Percentiles rank a stretch among this genome's conserved stretches.
Conservation (phyloP, 2,797 vertebrate species). For the Sebastes jordani region DNA sequence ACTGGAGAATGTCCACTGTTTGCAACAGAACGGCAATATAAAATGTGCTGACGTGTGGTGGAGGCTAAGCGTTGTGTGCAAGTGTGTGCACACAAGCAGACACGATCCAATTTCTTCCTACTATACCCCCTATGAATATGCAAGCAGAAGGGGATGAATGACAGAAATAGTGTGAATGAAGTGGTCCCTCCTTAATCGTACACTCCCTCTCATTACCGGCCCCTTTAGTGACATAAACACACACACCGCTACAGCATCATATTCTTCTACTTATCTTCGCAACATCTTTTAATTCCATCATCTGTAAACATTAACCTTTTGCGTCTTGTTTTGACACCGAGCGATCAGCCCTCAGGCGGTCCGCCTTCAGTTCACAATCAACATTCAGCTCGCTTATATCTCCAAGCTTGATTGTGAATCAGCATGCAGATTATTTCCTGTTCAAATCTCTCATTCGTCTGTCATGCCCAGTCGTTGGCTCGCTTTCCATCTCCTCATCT, state of each 20-base stretch:
- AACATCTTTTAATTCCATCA: not conserved
- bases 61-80: slow-evolving; percentile 15
- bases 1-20: slow-evolving; percentile 17
- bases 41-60: slow-evolving; percentile 38
- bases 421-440: slow-evolving; percentile 53
- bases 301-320: slow-evolving; percentile 22
- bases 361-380: not conserved
- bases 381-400: slow-evolving; percentile 4
- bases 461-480: slow-evolving; percentile 62
- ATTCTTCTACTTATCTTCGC: not conserved
- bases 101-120: slow-evolving; percentile 41
- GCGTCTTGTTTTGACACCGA: slow-evolving; percentile 14
- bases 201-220: slow-evolving; percentile 9
- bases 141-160: slow-evolving; percentile 18
- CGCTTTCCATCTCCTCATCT: slow-evolving; percentile 68
- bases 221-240: not conserved
- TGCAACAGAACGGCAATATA: slow-evolving; percentile 25
- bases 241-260: not conserved
- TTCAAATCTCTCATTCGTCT: slow-evolving; percentile 54
- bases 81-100: slow-evolving; percentile 32
- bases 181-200: slow-evolving; percentile 16
- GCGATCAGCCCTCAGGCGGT: not conserved
- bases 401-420: slow-evolving; percentile 24
- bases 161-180: slow-evolving; percentile 54
- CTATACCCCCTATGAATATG: slow-evolving; percentile 53